Base-by-base conservation (phyloP, 2,797 vertebrate species). In the Xyrichtys novacula region DNA sequence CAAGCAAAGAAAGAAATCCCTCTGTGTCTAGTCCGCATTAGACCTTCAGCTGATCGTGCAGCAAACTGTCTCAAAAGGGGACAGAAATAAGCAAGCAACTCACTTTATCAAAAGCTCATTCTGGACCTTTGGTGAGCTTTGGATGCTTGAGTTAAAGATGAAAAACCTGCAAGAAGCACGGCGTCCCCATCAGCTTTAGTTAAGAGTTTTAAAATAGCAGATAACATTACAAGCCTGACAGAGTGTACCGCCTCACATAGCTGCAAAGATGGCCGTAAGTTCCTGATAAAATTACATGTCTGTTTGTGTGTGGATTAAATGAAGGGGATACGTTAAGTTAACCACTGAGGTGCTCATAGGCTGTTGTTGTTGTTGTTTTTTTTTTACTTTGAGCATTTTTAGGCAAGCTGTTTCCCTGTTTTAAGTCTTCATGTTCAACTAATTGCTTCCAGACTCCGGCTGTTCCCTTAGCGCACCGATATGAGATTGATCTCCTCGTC, bases 401-500 rank as follows among this genome's bases (percentile, higher is more conserved):
- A 23, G 43, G 16, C 15, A 25, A 5, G 29, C 50, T 34, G 31
- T 46, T 47, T 48, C 19, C 53, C 54, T 25, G 28, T 26, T 60
- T 61, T 26, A 5, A 39, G 42, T 57, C 22, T 65, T 69, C 50
- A 75, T 56, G 69, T n/a, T 50, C 63, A 58, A 59, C 48, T 69
- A 69, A 78, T 48, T 71, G 52, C 55, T 67, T 71, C 26, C 15
- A 1, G 12, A 49, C 50, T 67, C 49, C 1, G 26, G 43, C 28
- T 32, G n/a, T 34, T 54, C 23, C 52, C 20, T 76, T 65, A 44
- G 68, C 11, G 46, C 55, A 42, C 36, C 46, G 32, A 70, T 34
- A 74, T 54, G 17, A 60, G 48, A 59, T 71, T 23, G 26, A 79
- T 77, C 64, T 63, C 55, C 32, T 74, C 49, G 58, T 76, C 67